A percentile compares a stretch with the other conserved stretches of the same genome.
phyloP scores from a whole-genome alignment of 2,888 invertebrate species.

The Platypus cylindrus region DNA sequence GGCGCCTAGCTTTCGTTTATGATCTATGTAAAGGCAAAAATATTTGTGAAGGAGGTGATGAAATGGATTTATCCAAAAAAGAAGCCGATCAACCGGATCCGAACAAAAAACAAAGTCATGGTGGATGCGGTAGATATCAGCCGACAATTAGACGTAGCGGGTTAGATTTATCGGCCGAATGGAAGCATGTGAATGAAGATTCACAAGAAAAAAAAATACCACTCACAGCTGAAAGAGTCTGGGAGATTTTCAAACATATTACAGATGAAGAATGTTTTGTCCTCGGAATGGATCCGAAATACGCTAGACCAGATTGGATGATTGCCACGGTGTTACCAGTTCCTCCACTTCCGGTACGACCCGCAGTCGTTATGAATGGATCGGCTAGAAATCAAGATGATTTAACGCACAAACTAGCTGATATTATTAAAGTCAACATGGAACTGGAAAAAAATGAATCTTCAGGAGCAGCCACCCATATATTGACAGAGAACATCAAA shows the following conservation, averaged over 20 bases:
- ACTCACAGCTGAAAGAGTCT: slow-evolving; percentile 89
- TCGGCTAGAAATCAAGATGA: slow-evolving; percentile 98
- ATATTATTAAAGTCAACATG: slow-evolving; percentile 97
- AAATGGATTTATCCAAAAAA: slow-evolving; percentile 81
- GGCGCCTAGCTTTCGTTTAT: slow-evolving; percentile 88
- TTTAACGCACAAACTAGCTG: slow-evolving; percentile 95
- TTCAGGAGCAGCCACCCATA: slow-evolving; percentile 94
- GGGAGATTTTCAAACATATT: slow-evolving; percentile 93
- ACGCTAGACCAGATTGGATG: slow-evolving; percentile 99
- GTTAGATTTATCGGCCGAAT: slow-evolving; percentile 90
- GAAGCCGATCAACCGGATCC: slow-evolving; percentile 26
- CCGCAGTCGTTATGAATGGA: slow-evolving; percentile 99
- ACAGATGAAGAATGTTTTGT: slow-evolving; percentile 94
- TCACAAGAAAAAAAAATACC: slow-evolving; percentile 92
- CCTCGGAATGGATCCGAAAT: slow-evolving; percentile 90
- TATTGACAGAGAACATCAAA: slow-evolving; percentile 91
- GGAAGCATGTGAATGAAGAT: slow-evolving; percentile 98
- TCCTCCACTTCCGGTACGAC: slow-evolving; percentile 89
- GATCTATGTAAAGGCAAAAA: slow-evolving; percentile 97
- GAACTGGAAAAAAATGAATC: slow-evolving; percentile 91
- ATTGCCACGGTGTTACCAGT: slow-evolving; percentile 94
- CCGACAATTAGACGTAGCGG: slow-evolving; percentile 84
- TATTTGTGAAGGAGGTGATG: slow-evolving; percentile 97
- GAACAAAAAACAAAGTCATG: slow-evolving; percentile 58
- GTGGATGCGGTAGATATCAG: slow-evolving; percentile 97